Conservation (phyloP, 2,888 invertebrate genomes). For the Amaurobius ferox region DNA sequence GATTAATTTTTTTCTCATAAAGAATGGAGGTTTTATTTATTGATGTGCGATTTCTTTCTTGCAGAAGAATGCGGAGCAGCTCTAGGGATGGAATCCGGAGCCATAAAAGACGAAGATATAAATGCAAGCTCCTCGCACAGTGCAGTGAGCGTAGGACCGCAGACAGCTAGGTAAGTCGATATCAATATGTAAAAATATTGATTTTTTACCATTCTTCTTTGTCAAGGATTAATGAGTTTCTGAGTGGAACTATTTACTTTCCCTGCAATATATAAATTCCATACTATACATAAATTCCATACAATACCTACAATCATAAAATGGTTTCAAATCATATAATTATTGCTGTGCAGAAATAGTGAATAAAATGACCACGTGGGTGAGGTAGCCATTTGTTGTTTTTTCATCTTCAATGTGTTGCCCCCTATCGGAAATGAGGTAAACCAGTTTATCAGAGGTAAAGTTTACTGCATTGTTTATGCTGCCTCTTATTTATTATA, state of each 20-base stretch:
- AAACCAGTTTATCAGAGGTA: too few relatives aligned
- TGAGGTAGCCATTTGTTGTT: too few relatives aligned
- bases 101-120: slow-evolving; percentile 88
- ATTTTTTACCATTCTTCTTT: neutral
- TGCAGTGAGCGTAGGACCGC: slow-evolving; percentile 89
- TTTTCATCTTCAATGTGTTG: too few relatives aligned
- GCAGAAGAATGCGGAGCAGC: slow-evolving; percentile 76
- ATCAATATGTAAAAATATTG: neutral
- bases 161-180: slow-evolving; percentile 85
- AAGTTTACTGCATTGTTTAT: too few relatives aligned
- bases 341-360: too few relatives aligned
- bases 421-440: too few relatives aligned
- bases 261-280: too few relatives aligned
- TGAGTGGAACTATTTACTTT: neutral
- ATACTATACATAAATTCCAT: too few relatives aligned
- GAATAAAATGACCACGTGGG: too few relatives aligned
- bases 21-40: slow-evolving; percentile 10
- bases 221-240: neutral
- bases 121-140: slow-evolving; percentile 91
- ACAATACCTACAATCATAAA: too few relatives aligned
- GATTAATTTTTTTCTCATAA: neutral
- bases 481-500: too few relatives aligned
- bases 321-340: too few relatives aligned
- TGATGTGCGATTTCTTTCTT: slow-evolving; percentile 20
- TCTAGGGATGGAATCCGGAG: slow-evolving; percentile 90